Evolutionary conservation across 2,888 invertebrate genomes (phyloP), one percentile per base, ranked within the genome.

Genomic region (Tenthredo notha): DNA sequence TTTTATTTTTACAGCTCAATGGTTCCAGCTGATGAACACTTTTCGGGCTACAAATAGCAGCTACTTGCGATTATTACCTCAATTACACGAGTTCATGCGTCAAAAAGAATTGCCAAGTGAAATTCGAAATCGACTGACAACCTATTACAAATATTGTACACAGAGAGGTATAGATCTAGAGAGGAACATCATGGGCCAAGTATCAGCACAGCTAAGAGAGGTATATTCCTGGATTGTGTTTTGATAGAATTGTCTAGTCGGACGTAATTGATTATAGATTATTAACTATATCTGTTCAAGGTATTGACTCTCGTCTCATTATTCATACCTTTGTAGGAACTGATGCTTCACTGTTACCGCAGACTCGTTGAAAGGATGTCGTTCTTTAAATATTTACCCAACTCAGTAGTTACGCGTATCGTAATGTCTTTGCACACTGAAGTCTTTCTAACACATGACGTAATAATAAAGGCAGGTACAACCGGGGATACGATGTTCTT

Each of bases 81-180:
- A 94, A 86, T 88, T 94, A 37, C 89, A 92, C 54, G 94, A 94
- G 67, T 94, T 93, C 85, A 92, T 94, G 90, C 92, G 90, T 1
- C 92, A 93, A 87, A 94, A 94, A 85, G 93, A 93, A 86, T 88
- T 94, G 15, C 93, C 94, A 0, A 87, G 88, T 0, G 75, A 87
- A 2, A 90, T 94, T 83, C 92, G 92, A 86, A 90, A 91, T 25
- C 92, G 93, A 61, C 89, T 94, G 0, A 87, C 92, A 2, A 86
- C 87, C 6, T 94, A 93, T 84, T 93, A 92, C 85, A 90, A 93
- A 85, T 94, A 94, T 85, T 92, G 92, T 43, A 93, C 91, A 83
- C 93, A 93, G 80, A 93, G 92, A 67, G 91, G 91, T 65, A 93
- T 93, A 85, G 93, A 92, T 82, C 92, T 93, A 29, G 93, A 94